These are phyloP conservation scores for Cataglyphis hispanica DNA, from an alignment of 1,140 invertebrate species.

Conservation along the genomic window DNA sequence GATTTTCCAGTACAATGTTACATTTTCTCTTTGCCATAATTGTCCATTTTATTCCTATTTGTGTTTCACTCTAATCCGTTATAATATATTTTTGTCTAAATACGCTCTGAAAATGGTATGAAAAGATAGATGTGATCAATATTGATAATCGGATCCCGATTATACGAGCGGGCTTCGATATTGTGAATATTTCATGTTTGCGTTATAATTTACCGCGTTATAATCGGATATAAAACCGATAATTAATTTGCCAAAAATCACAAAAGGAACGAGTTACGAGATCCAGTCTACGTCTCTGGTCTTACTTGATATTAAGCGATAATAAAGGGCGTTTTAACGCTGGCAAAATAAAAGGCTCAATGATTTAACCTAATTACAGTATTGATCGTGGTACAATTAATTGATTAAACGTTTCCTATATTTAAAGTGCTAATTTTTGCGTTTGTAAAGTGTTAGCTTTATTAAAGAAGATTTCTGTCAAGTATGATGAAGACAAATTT, in stretches of 20 bases:
- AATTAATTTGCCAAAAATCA: conserved; percentile 56
- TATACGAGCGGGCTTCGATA: conserved; percentile 23
- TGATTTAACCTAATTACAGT: conserved; percentile 38
- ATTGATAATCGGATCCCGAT: conserved; percentile 50
- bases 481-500: not conserved
- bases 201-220: conserved; percentile 7
- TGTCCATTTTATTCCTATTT: not conserved
- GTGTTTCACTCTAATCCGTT: conserved; percentile 1
- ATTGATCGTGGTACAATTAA: conserved; percentile 32
- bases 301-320: conserved; percentile 15
- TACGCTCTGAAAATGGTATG: not conserved
- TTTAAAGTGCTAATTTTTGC: conserved; percentile 20
- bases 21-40: not conserved
- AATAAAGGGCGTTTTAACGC: conserved; percentile 30
- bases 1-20: not conserved
- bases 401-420: conserved; percentile 24
- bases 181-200: conserved; percentile 3
- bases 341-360: conserved; percentile 13
- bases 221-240: conserved; percentile 59
- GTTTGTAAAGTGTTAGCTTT: not conserved
- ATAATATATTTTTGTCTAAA: conserved; percentile 9
- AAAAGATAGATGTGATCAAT: conserved; percentile 25
- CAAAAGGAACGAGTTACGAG: conserved; percentile 47
- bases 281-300: not conserved
- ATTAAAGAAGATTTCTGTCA: conserved; percentile 3